These are phyloP conservation scores for Piprites chloris DNA, from an alignment of 2,113 vertebrate species.

Conservation along the genomic window DNA sequence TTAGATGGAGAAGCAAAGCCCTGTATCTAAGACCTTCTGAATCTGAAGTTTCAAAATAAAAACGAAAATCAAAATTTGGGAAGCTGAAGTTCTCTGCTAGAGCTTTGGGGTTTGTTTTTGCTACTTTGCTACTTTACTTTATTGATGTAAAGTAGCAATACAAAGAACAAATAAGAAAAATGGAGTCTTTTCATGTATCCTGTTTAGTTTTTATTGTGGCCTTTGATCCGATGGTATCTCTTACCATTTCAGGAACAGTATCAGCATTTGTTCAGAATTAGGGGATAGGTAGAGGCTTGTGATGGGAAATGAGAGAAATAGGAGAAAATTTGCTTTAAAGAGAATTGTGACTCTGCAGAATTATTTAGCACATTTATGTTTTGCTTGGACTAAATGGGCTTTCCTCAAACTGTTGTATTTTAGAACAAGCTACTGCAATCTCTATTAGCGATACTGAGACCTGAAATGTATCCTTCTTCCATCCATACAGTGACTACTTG, in stretches of 20 bases:
- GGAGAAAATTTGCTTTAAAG: neutral
- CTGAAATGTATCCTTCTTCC: slow-evolving; percentile 42
- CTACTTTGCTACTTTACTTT: too few relatives aligned
- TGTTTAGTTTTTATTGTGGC: neutral
- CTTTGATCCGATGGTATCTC: neutral
- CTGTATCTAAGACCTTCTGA: neutral
- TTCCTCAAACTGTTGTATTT: slow-evolving; percentile 44
- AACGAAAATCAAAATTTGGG: neutral
- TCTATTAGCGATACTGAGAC: neutral
- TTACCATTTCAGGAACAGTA: neutral
- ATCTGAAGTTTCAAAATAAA: neutral
- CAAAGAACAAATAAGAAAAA: neutral
- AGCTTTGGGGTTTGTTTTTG: neutral
- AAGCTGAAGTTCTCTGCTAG: neutral
- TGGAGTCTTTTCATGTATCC: neutral
- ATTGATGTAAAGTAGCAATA: neutral
- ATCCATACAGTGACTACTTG: slow-evolving; percentile 11
- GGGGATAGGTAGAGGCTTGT: neutral
- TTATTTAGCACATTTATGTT: neutral
- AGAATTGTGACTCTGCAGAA: neutral
- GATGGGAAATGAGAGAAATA: neutral
- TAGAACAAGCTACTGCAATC: neutral
- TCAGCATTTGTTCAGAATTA: neutral
- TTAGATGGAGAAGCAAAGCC: neutral
- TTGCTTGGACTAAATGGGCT: slow-evolving; percentile 2